phyloP scores from a whole-genome alignment of 1,140 invertebrate genomes.

The Caenorhabditis remanei region DNA sequence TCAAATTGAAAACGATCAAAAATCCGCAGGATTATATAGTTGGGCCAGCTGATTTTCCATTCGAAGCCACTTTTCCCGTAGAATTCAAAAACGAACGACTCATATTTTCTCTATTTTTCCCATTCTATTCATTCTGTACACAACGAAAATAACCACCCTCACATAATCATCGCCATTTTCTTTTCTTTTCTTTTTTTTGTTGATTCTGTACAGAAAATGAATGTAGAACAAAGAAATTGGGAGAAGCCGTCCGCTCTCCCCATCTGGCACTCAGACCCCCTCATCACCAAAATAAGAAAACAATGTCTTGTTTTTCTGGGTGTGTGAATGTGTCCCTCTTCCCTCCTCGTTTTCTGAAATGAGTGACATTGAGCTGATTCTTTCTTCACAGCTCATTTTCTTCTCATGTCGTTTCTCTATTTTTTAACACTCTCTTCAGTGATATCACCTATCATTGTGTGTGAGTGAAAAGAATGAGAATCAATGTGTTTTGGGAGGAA shows the following conservation, averaged over 20 bases:
- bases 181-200: background rate
- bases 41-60: no score
- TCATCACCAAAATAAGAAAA: conserved; percentile 29
- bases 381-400: background rate
- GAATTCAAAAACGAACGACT: no score
- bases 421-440: conserved; percentile 6
- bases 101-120: background rate
- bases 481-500: conserved; percentile 14
- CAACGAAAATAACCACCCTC: background rate
- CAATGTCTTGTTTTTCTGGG: conserved; percentile 9
- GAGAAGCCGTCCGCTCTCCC: background rate
- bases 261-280: conserved; percentile 22
- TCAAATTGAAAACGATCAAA: no score
- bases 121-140: conserved; percentile 2
- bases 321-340: conserved; percentile 11
- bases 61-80: no score
- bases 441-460: conserved; percentile 45
- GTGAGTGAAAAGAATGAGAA: background rate
- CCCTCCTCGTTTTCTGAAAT: conserved; percentile 15
- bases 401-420: conserved; percentile 1
- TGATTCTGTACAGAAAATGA: background rate
- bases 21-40: no score
- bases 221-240: conserved; percentile 22
- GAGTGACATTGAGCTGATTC: conserved; percentile 39
- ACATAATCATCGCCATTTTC: conserved; percentile 18